Conservation (phyloP, 1,140 invertebrate species). For the Agrilus planipennis region DNA sequence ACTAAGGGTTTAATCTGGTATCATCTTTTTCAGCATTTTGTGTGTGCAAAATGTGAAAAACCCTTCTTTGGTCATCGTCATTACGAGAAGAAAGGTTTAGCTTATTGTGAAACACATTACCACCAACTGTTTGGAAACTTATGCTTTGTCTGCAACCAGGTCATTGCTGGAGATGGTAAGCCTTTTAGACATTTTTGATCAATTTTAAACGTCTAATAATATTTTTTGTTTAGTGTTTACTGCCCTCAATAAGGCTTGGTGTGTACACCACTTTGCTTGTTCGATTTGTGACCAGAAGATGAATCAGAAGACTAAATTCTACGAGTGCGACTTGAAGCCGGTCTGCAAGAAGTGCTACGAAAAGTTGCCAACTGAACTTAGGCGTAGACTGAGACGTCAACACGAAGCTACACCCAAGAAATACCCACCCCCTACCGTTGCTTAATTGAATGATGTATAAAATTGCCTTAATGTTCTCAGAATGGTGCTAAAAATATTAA, state of each 20-base stretch:
- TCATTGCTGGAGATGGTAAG: conserved; percentile 93
- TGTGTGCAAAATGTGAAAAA: conserved; percentile 99
- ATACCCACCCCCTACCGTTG: no score
- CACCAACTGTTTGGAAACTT: conserved; percentile 98
- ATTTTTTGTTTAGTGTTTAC: conserved; percentile 74
- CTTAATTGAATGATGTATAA: no score
- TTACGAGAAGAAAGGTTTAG: conserved; percentile 97
- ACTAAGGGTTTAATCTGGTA: no score
- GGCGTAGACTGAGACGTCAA: conserved; percentile 70
- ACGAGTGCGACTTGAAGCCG: conserved; percentile 96
- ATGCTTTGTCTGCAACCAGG: conserved; percentile 97
- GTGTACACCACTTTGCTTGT: conserved; percentile 98
- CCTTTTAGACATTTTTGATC: conserved; percentile 6
- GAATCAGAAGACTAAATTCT: conserved; percentile 98
- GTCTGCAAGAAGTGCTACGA: conserved; percentile 99
- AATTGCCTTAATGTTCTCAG: no score
- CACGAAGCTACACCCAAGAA: conserved; percentile 55
- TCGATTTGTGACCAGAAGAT: conserved; percentile 95
- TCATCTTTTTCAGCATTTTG: conserved; percentile 92
- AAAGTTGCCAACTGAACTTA: conserved; percentile 87
- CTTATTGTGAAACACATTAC: conserved; percentile 99
- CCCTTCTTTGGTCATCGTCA: conserved; percentile 98
- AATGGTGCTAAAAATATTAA: no score
- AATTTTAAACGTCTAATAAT: conserved; percentile 7
- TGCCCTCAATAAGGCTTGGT: conserved; percentile 99